Base-by-base conservation (phyloP, 2,888 invertebrate species). In the Perizoma affinitatum region DNA sequence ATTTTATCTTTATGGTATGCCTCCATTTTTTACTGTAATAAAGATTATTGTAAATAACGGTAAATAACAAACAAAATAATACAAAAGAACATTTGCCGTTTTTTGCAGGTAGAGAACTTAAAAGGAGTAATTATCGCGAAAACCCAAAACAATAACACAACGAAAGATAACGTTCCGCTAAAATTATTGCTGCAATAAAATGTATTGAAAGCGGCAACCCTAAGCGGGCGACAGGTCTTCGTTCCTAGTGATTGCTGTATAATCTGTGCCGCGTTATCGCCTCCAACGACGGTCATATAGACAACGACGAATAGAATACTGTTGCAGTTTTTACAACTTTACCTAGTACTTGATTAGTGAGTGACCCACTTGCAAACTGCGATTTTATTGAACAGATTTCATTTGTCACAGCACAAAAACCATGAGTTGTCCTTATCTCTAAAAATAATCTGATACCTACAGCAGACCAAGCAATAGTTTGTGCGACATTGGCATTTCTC, bases 231-330 rank as follows among this genome's bases (percentile, higher is more conserved):
- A 69, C 81, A 83, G 79, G 83, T 82, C 81, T 78, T 74, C 56
- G 49, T 52, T 36, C 51, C 5, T 58, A 63, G 48, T 55, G 42
- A 63, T 42, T 56, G 38, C 38, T 58, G 55, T 46, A 10, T 55
- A 58, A 56, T 59, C 72, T 73, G 82, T 82, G 84, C 80, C 81
- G 83, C 80, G 86, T 89, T 90, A 89, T 89, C 90, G 89, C 85
- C 80, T 34, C 61, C 75, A 22, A 22, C 22, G 80, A 75, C 82
- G 76, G 78, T 75, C 81, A 78, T 74, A 79, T 83, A 81, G 74
- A 82, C 85, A 80, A n/a, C n/a, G 22, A 22, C 22, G 22, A 83
- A 85, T 85, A 86, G 84, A 88, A 84, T 78, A 82, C 80, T 78
- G 76, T 77, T 73, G 76, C 75, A 80, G 76, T 86, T 88, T 88